Evolutionary conservation across 2,888 invertebrate genomes (phyloP).

Genomic region (Protodeltote pygarga): DNA sequence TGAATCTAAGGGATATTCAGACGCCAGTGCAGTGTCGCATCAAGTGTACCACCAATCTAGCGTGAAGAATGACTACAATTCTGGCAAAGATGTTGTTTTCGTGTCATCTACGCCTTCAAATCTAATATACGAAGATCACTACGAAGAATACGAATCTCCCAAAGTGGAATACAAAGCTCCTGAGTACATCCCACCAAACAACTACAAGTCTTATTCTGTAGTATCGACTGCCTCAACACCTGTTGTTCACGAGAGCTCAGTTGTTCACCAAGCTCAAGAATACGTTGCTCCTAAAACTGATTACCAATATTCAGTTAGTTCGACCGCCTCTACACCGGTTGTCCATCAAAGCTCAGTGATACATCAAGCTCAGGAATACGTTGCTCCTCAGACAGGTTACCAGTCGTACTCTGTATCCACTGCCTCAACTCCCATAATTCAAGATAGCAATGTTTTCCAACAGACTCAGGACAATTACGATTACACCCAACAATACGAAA

Average conservation of each 20-base stretch:
- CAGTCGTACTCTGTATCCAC: constrained; percentile 65
- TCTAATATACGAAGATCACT: constrained; percentile 76
- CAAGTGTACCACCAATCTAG: constrained; percentile 71
- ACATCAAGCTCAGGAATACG: constrained; percentile 61
- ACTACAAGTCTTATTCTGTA: constrained; percentile 64
- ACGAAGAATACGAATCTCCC: constrained; percentile 67
- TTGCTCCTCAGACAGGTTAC: constrained; percentile 63
- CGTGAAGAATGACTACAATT: constrained; percentile 55
- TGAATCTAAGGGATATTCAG: constrained; percentile 70
- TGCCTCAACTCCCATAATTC: constrained; percentile 53
- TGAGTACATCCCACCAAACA: constrained; percentile 64
- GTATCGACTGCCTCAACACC: constrained; percentile 65
- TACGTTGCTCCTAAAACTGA: constrained; percentile 65
- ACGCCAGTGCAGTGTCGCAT: constrained; percentile 76
- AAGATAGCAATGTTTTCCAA: constrained; percentile 38
- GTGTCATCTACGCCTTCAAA: constrained; percentile 76
- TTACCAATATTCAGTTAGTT: constrained; percentile 63
- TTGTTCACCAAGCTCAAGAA: constrained; percentile 52
- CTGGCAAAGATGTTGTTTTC: constrained; percentile 64
- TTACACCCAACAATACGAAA: constrained; percentile 55
- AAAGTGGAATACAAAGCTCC: constrained; percentile 64
- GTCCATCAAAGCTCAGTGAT: constrained; percentile 64
- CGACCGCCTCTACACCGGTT: constrained; percentile 63
- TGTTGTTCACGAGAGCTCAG: constrained; percentile 59
- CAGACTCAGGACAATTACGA: constrained; percentile 62